Evolutionary conservation across 2,797 vertebrate genomes (phyloP).

Genomic region (Lates japonicus): DNA sequence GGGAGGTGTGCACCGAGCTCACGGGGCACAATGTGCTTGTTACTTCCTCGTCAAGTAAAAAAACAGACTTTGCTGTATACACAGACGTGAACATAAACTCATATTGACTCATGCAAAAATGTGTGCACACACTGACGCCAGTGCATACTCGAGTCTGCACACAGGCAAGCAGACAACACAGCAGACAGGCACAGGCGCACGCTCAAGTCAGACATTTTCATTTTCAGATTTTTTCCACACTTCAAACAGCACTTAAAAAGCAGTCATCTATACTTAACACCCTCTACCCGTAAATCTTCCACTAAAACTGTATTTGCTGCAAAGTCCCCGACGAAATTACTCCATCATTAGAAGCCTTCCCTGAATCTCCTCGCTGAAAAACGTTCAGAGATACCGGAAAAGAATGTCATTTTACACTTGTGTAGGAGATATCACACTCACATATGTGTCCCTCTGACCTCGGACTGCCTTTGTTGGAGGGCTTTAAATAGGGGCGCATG

Average conservation of each 20-base stretch:
- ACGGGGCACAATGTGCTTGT: conserved; percentile 70
- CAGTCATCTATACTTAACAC: conserved; percentile 40
- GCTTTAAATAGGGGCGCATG: conserved; percentile 66
- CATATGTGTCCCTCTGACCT: conserved; percentile 62
- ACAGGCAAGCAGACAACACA: conserved; percentile 14
- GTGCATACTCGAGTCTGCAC: conserved; percentile 32
- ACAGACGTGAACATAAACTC: conserved; percentile 63
- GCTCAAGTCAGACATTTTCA: conserved; percentile 40
- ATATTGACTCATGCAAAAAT: conserved; percentile 47
- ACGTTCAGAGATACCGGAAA: conserved; percentile 25
- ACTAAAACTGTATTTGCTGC: conserved; percentile 38
- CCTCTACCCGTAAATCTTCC: conserved; percentile 25
- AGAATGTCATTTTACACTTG: conserved; percentile 55
- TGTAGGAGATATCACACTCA: conserved; percentile 56
- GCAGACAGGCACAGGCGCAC: conserved; percentile 32
- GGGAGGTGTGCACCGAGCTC: conserved; percentile 73
- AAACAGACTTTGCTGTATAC: conserved; percentile 74
- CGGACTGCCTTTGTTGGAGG: conserved; percentile 62
- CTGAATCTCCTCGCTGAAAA: conserved; percentile 23
- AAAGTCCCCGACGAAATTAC: conserved; percentile 42
- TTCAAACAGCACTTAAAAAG: conserved; percentile 29
- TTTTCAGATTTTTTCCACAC: conserved; percentile 31
- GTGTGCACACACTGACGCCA: conserved; percentile 32
- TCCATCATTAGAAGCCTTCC: conserved; percentile 30
- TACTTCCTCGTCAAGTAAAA: conserved; percentile 72